Evolutionary conservation across 2,113 vertebrate genomes (phyloP).

Genomic region (Bubalus kerabau): DNA sequence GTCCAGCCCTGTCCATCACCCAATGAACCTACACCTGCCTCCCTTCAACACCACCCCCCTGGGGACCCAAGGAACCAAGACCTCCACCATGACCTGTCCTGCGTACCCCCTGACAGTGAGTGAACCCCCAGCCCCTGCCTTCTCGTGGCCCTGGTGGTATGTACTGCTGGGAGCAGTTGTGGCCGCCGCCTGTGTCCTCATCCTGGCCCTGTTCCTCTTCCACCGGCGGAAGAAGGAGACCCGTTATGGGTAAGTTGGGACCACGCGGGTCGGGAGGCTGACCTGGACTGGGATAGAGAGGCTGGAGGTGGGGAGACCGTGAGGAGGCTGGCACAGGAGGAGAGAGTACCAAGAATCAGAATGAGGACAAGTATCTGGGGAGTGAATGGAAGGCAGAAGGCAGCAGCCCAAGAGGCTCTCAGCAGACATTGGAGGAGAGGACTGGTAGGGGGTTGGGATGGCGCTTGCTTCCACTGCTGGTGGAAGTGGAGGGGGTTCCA

Average conservation of each 20-base stretch:
- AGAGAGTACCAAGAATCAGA: background rate
- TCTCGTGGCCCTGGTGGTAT: slow-evolving; percentile 95
- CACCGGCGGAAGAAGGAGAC: slow-evolving; percentile 89
- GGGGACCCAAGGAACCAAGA: background rate
- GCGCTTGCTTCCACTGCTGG: background rate
- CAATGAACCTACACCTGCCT: background rate
- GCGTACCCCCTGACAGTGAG: slow-evolving; percentile 55
- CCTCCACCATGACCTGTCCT: slow-evolving; percentile 32
- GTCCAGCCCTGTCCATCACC: background rate
- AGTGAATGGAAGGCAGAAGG: background rate
- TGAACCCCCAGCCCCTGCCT: slow-evolving; percentile 63
- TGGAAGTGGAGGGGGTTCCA: background rate
- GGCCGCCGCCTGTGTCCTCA: slow-evolving; percentile 80
- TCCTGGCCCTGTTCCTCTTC: slow-evolving; percentile 85
- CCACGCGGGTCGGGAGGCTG: fast-evolving
- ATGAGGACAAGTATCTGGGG: background rate
- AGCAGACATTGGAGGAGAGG: background rate
- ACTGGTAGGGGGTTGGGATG: background rate
- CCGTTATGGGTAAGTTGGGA: slow-evolving; percentile 85
- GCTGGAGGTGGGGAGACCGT: background rate
- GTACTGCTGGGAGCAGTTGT: slow-evolving; percentile 86
- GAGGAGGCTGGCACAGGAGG: background rate
- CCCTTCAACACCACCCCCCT: background rate
- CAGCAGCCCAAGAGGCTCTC: background rate
- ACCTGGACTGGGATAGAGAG: background rate